These are phyloP conservation scores for Mormyrus iriodes DNA, from an alignment of 2,113 vertebrate species.

Conservation along the genomic window DNA sequence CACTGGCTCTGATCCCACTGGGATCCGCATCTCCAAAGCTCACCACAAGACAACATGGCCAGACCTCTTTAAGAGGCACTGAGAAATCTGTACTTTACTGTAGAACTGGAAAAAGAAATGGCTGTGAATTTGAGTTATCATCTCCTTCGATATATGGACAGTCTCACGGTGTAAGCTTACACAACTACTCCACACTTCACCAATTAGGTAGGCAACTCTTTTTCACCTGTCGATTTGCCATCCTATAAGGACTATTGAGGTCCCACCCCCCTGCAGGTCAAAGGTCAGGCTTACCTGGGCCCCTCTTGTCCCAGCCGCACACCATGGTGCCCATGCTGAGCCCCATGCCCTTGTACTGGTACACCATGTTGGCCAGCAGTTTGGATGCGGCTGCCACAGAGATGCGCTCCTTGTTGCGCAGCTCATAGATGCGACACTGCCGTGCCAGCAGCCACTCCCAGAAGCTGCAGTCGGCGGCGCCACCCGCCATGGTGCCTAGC, in stretches of 20 bases:
- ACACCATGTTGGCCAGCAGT: constrained; percentile 92
- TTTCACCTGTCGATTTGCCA: not conserved
- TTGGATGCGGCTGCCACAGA: constrained; percentile 87
- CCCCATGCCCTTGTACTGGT: constrained; percentile 90
- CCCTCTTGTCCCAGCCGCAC: constrained; percentile 90
- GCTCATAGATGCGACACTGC: constrained; percentile 85
- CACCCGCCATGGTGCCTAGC: constrained; percentile 86
- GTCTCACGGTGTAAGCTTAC: not conserved
- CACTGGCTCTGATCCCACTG: not conserved
- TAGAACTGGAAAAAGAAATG: not conserved
- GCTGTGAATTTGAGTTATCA: not conserved
- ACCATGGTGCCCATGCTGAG: constrained; percentile 94
- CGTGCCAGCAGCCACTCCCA: constrained; percentile 84
- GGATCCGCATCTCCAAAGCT: not conserved
- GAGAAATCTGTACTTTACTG: not conserved
- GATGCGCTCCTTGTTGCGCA: constrained; percentile 88
- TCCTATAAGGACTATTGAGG: not conserved
- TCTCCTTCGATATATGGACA: not conserved
- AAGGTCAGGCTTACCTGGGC: constrained; percentile 33
- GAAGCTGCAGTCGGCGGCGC: constrained; percentile 84
- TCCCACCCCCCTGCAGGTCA: not conserved
- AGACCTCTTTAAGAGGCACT: not conserved
- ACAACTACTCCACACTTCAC: not conserved
- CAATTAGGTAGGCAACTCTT: not conserved
- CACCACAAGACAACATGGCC: not conserved